Evolutionary conservation across 2,113 vertebrate genomes (phyloP).

Genomic region (Panthera leo): DNA sequence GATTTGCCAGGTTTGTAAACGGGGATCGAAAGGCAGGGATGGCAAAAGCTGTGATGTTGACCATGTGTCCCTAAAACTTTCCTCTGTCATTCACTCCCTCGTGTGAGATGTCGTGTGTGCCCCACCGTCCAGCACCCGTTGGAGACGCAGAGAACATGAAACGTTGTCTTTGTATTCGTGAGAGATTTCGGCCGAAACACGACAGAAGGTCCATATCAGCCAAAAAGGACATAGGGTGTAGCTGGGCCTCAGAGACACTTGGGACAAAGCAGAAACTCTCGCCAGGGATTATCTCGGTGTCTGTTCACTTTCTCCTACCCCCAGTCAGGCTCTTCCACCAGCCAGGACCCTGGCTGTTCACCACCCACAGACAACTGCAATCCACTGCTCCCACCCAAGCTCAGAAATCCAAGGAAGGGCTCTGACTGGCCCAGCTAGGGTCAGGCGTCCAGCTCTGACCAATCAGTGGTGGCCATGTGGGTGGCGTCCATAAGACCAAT

Average conservation of each 20-base stretch:
- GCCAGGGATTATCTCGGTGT: neutral
- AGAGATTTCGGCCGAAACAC: neutral
- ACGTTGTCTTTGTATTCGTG: neutral
- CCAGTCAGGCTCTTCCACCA: neutral
- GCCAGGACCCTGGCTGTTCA: accelerated
- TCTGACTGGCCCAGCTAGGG: neutral
- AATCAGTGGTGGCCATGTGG: neutral
- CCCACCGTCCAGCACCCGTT: neutral
- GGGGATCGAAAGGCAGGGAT: accelerated
- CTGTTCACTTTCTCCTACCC: neutral
- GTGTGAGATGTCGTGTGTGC: accelerated
- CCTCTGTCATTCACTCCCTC: neutral
- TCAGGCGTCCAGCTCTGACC: neutral
- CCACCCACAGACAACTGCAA: neutral
- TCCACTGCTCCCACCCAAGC: accelerated
- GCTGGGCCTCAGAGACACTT: accelerated
- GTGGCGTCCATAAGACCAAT: neutral
- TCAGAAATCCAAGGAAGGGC: neutral
- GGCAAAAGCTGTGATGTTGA: accelerated
- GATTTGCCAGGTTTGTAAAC: accelerated
- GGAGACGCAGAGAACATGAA: neutral
- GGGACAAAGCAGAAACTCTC: neutral
- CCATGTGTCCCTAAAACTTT: accelerated
- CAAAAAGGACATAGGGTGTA: accelerated
- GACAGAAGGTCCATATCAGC: too few relatives aligned